These are phyloP conservation scores for Esox masquinongy DNA, from an alignment of 2,797 vertebrate genomes.

Conservation along the genomic window DNA sequence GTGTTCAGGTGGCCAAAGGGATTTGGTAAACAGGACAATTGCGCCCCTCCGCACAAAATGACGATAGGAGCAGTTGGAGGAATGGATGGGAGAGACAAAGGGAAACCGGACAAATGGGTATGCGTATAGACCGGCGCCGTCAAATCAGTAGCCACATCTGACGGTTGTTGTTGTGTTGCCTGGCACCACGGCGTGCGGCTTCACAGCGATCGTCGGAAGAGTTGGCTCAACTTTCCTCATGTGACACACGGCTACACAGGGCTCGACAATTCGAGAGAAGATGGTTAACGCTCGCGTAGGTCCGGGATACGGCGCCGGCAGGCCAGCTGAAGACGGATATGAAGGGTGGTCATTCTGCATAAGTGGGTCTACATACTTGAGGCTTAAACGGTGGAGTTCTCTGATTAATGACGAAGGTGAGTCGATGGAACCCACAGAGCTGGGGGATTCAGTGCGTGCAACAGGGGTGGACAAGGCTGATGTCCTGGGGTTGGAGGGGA, in stretches of 20 bases:
- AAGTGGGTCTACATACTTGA: conserved; percentile 13
- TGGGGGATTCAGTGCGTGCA: conserved; percentile 31
- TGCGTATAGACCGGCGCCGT: background rate
- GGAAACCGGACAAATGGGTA: background rate
- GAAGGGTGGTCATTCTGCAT: conserved; percentile 37
- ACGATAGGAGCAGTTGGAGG: conserved; percentile 64
- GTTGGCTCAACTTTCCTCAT: background rate
- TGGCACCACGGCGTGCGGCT: background rate
- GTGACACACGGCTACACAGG: background rate
- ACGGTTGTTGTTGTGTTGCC: background rate
- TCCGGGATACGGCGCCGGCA: conserved; percentile 5
- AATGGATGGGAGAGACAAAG: conserved; percentile 9
- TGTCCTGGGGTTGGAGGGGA: conserved; percentile 63
- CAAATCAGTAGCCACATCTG: background rate
- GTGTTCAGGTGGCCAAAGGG: conserved; percentile 66
- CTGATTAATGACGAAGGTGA: background rate
- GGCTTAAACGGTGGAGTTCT: conserved; percentile 13
- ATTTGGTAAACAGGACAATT: conserved; percentile 64
- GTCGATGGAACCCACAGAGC: conserved; percentile 36
- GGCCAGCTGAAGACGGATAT: conserved; percentile 37
- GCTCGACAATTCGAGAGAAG: background rate
- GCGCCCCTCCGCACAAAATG: conserved; percentile 56
- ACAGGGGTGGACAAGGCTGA: conserved; percentile 44
- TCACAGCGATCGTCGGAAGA: background rate
- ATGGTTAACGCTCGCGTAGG: background rate